Percentiles rank a stretch among this genome's conserved stretches.
Evolutionary conservation across 2,888 invertebrate species (phyloP).

Genomic region (Diadegma fenestrale): DNA sequence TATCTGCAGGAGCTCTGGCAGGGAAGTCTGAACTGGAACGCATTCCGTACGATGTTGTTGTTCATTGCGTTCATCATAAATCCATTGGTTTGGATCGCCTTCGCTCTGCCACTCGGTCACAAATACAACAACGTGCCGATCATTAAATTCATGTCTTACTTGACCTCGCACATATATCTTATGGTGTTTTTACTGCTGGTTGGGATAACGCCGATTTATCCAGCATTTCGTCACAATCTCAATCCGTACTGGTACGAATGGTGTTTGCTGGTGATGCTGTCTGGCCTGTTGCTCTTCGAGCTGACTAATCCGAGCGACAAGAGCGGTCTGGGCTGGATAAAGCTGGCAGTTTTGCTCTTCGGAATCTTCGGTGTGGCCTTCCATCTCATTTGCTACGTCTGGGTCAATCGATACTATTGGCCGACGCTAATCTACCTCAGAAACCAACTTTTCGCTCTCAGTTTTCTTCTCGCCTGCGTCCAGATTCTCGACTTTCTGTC

Average conservation of each 20-base stretch:
- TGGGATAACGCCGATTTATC: slow-evolving; percentile 94
- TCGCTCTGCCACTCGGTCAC: slow-evolving; percentile 97
- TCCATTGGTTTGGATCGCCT: slow-evolving; percentile 98
- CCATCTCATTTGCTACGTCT: slow-evolving; percentile 93
- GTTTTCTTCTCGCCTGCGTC: slow-evolving; percentile 97
- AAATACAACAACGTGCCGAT: slow-evolving; percentile 99
- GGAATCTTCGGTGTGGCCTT: slow-evolving; percentile 96
- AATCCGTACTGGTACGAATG: slow-evolving; percentile 98
- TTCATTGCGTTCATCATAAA: slow-evolving; percentile 96
- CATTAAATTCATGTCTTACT: slow-evolving; percentile 99
- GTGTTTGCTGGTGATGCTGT: slow-evolving; percentile 97
- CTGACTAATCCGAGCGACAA: slow-evolving; percentile 99
- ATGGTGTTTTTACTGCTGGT: slow-evolving; percentile 97
- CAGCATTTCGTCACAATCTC: slow-evolving; percentile 91
- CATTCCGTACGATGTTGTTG: slow-evolving; percentile 96
- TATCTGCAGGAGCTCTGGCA: slow-evolving; percentile 99
- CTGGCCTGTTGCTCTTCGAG: slow-evolving; percentile 97
- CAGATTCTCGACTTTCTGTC: slow-evolving; percentile 99
- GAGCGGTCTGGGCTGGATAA: slow-evolving; percentile 97
- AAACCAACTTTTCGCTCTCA: slow-evolving; percentile 98
- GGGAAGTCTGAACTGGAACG: slow-evolving; percentile 98
- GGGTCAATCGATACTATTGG: slow-evolving; percentile 89
- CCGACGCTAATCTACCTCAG: slow-evolving; percentile 96
- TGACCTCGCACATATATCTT: slow-evolving; percentile 99
- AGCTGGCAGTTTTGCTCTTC: slow-evolving; percentile 93